Evolutionary conservation across 2,888 invertebrate genomes (phyloP).

Genomic region (Drosophila paramelanica): DNA sequence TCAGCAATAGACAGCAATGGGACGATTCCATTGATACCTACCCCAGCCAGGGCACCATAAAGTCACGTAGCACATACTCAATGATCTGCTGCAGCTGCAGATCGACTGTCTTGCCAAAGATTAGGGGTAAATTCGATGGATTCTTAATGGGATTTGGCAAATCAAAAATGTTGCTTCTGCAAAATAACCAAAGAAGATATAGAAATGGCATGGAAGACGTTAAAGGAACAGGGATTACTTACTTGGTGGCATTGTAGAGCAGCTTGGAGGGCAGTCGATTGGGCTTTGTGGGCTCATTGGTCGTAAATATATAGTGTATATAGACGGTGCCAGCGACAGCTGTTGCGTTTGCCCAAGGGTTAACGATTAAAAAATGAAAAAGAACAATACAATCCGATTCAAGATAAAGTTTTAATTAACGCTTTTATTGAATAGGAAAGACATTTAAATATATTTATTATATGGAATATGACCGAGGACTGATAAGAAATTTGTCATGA

Average conservation of each 20-base stretch:
- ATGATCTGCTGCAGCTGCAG: constrained; percentile 92
- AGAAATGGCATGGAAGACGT: background rate
- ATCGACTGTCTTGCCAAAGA: constrained; percentile 93
- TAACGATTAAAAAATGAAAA: constrained; percentile 10
- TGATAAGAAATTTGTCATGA: constrained; percentile 36
- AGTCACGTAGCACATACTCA: constrained; percentile 92
- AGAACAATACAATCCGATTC: background rate
- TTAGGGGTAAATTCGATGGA: constrained; percentile 89
- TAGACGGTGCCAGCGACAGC: constrained; percentile 84
- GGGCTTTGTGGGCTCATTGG: constrained; percentile 80
- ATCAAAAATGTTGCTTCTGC: constrained; percentile 84
- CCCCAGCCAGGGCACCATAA: constrained; percentile 91
- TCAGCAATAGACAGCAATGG: background rate
- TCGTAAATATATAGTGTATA: constrained; percentile 83
- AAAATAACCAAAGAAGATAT: background rate
- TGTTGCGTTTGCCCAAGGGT: constrained; percentile 40
- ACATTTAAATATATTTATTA: background rate
- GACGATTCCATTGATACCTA: constrained; percentile 39
- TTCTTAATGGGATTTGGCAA: constrained; percentile 84
- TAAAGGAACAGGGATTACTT: constrained; percentile 35
- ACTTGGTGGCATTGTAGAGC: constrained; percentile 85
- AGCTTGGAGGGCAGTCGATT: constrained; percentile 82
- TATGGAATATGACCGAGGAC: background rate
- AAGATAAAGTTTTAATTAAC: constrained; percentile 64
- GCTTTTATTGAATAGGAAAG: constrained; percentile 9